phyloP scores from a whole-genome alignment of 1,140 invertebrate species.

The Bradysia coprophila region DNA sequence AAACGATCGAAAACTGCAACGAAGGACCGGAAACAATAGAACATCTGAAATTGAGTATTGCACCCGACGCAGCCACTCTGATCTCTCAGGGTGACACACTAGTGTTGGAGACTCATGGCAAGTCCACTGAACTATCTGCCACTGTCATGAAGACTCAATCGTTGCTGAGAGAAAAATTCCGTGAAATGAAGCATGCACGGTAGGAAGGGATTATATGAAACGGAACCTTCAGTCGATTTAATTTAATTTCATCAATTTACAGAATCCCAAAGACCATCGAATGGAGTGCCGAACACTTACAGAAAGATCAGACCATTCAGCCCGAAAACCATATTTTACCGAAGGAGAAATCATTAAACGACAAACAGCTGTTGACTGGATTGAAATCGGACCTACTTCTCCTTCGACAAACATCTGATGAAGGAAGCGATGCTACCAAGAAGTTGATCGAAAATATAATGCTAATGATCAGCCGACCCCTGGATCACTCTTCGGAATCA shows the following conservation, averaged over 20 bases:
- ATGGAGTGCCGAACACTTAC: background rate
- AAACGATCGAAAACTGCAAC: constrained; percentile 40
- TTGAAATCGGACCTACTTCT: background rate
- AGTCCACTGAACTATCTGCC: constrained; percentile 16
- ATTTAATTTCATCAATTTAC: background rate
- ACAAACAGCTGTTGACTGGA: constrained; percentile 2
- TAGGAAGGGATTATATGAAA: constrained; percentile 7
- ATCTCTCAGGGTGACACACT: constrained; percentile 62
- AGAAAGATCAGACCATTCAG: background rate
- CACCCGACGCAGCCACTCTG: constrained; percentile 57
- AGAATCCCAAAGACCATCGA: background rate
- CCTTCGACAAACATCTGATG: constrained; percentile 8
- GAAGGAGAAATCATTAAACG: background rate
- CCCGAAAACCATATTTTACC: constrained; percentile 1
- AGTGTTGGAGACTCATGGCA: constrained; percentile 39
- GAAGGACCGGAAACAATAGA: constrained; percentile 20
- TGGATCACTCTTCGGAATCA: constrained; percentile 15
- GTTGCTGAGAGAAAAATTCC: constrained; percentile 19
- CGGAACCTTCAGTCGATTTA: no score
- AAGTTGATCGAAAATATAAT: constrained; percentile 20
- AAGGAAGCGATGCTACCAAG: background rate
- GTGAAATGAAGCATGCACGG: constrained; percentile 21
- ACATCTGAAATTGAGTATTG: constrained; percentile 26
- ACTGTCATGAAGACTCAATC: constrained; percentile 19
- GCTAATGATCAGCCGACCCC: constrained; percentile 19